These are phyloP conservation scores for Hyaena hyaena DNA, from an alignment of 2,113 vertebrate genomes.

Conservation along the genomic window DNA sequence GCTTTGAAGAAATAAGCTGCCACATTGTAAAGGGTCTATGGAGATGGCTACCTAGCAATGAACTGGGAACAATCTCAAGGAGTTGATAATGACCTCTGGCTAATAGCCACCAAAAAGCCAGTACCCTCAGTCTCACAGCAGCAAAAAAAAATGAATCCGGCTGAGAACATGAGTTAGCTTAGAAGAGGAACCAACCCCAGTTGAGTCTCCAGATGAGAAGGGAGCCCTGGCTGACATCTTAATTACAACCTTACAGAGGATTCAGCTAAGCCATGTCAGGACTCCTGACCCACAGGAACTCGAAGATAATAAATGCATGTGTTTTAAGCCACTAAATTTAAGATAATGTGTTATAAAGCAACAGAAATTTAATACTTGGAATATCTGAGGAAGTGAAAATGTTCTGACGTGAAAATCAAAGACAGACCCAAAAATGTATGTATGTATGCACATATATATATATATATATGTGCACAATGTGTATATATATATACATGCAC, in stretches of 20 bases:
- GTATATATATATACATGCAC: neutral
- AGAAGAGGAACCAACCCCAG: neutral
- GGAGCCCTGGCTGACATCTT: neutral
- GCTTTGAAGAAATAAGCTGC: neutral
- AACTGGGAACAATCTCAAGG: neutral
- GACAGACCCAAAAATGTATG: neutral
- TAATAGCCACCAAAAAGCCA: neutral
- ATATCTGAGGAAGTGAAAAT: slow-evolving; percentile 4
- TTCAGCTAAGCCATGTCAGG: neutral
- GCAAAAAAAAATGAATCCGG: neutral
- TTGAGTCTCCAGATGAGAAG: neutral
- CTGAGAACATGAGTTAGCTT: neutral
- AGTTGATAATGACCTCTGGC: neutral
- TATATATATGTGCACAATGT: too few species aligned
- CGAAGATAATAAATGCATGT: neutral
- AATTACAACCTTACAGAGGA: neutral
- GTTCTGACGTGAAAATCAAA: neutral
- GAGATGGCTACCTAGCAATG: neutral
- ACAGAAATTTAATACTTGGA: neutral
- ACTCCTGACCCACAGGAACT: neutral
- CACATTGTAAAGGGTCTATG: neutral
- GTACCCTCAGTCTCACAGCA: neutral
- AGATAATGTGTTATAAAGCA: neutral
- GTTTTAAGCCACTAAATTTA: neutral
- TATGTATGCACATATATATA: neutral